Evolutionary conservation across 1,140 invertebrate species (phyloP).

Genomic region (Lanistes nyassanus): DNA sequence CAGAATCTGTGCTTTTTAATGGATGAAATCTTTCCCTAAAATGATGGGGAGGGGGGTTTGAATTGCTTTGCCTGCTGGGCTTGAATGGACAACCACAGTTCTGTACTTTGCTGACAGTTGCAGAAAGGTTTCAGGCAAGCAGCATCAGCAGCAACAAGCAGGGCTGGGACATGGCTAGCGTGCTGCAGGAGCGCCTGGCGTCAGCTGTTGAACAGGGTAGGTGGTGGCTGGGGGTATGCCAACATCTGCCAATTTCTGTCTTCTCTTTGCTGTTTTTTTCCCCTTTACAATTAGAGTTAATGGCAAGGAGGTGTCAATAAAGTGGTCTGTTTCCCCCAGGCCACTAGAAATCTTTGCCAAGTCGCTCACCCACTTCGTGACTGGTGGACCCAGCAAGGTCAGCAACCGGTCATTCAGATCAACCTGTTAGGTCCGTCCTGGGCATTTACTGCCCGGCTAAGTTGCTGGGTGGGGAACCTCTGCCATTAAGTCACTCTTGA

Average conservation of each 20-base stretch:
- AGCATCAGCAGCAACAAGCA: conserved; percentile 48
- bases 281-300: too few relatives aligned
- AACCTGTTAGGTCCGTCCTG: too few relatives aligned
- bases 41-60: not conserved
- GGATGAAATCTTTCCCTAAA: not conserved
- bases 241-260: not conserved
- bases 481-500: too few relatives aligned
- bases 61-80: not conserved
- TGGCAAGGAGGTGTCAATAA: too few relatives aligned
- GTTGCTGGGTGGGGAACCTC: too few relatives aligned
- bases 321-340: too few relatives aligned
- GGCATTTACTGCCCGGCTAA: too few relatives aligned
- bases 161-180: conserved; percentile 73
- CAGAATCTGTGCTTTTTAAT: not conserved
- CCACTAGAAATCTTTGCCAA: too few relatives aligned
- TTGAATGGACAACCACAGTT: not conserved
- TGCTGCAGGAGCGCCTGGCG: conserved; percentile 54
- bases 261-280: not conserved
- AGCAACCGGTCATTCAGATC: too few relatives aligned
- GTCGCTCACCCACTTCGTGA: too few relatives aligned
- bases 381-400: too few relatives aligned
- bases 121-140: conserved; percentile 40
- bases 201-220: conserved; percentile 37
- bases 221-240: conserved; percentile 9
- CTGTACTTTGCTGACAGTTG: not conserved